Base-by-base conservation (phyloP, 2,797 vertebrate genomes). In the Leptoclinus maculatus region DNA sequence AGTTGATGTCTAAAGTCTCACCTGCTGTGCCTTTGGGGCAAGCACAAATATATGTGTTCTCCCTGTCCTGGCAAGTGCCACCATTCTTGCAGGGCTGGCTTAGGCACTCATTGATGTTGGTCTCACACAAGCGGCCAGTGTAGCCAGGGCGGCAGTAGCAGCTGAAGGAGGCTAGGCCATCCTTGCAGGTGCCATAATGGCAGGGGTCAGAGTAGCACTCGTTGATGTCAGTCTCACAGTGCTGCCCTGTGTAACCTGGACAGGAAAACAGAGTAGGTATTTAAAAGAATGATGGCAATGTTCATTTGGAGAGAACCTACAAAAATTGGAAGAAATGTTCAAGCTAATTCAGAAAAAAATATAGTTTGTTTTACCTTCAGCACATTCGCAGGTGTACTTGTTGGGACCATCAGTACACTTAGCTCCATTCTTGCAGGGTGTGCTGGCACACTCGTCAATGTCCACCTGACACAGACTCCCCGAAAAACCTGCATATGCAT, bases 351-450 rank as follows among this genome's bases (percentile, higher is more conserved):
- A 21, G 16, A 12, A 60, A 21, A 63, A 39, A 7, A 0, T 19
- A 3, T 14, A 13, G 9, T 36, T 39, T 54, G 1, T 16, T 69
- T 69, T 95, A 99, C 98, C 98, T 97, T 98, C 97, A 0, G 98
- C 91, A 88, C 98, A 99, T 91, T 97, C 96, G 60, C 98, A 99
- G 57, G 92, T 96, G 90, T 99, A 99, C 86, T 96, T 95, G 90
- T 98, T 99, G 84, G 98, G 97, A n/a, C 97, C 98, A 0, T 99
- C 98, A 0, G 97, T 93, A 7, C 98, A 99, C 85, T 96, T 98
- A 66, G 97, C 98, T 0, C 97, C 98, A 0, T 99, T 99, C 91
- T 96, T 97, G 88, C 98, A 99, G 9, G 98, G 98, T 0, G 98
- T 99, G 91, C 98, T 99, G 57, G 98, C 97, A 1, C 98, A 99